Conservation (phyloP, 2,797 vertebrate genomes). For the Rhinogobio ventralis region DNA sequence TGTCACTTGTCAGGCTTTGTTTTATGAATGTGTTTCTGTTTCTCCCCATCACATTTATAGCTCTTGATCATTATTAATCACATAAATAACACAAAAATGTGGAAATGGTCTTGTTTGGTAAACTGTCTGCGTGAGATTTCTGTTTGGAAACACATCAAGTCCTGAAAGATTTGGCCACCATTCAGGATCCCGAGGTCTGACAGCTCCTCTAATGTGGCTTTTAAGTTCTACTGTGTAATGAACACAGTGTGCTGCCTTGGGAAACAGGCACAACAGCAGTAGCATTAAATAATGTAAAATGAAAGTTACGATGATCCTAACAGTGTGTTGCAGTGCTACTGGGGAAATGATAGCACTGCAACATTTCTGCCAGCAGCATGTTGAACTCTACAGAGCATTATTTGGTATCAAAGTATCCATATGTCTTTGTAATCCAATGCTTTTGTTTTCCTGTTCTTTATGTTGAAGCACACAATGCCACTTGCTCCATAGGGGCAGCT, state of each 20-base stretch:
- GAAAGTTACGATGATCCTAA: constrained; percentile 20
- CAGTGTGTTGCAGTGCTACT: constrained; percentile 12
- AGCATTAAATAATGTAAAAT: constrained; percentile 37
- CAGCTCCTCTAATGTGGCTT: constrained; percentile 40
- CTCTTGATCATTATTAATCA: neutral
- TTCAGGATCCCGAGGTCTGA: constrained; percentile 23
- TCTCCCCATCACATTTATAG: neutral
- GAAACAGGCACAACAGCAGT: neutral
- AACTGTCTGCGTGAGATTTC: constrained; percentile 3
- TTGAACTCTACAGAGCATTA: constrained; percentile 27
- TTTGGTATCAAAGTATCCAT: neutral
- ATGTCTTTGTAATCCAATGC: constrained; percentile 7
- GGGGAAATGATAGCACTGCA: constrained; percentile 39
- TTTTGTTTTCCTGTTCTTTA: neutral
- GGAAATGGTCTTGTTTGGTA: constrained; percentile 1
- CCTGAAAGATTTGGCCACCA: constrained; percentile 15
- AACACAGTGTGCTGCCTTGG: constrained; percentile 36
- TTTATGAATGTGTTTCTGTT: neutral
- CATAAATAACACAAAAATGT: constrained; percentile 12
- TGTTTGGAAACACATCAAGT: constrained; percentile 41
- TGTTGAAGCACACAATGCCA: neutral
- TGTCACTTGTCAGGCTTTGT: neutral
- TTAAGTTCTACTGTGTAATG: constrained; percentile 43
- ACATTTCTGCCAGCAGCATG: constrained; percentile 30
- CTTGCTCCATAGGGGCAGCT: neutral